Conservation (phyloP, 2,797 vertebrate species). For the Menidia menidia region DNA sequence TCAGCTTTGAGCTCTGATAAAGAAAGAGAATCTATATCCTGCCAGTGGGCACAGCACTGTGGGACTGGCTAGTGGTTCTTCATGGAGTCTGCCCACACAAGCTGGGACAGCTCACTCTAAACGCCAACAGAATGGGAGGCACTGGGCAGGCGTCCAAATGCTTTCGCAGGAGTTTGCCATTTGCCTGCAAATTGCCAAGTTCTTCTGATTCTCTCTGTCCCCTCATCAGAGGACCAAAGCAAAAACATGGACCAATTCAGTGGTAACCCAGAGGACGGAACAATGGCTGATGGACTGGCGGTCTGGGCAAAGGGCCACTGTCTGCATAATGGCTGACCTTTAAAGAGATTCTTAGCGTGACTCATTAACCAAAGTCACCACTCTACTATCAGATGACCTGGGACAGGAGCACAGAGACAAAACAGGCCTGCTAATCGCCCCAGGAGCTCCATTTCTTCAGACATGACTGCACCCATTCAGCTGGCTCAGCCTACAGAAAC, state of each 20-base stretch:
- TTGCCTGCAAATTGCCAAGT: slow-evolving; percentile 66
- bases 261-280: slow-evolving; percentile 56
- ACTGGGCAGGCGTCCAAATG: slow-evolving; percentile 69
- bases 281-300: slow-evolving; percentile 78
- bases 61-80: slow-evolving; percentile 76
- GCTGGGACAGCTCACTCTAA: slow-evolving; percentile 75
- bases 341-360: slow-evolving; percentile 84
- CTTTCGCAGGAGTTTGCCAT: slow-evolving; percentile 66
- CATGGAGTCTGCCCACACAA: slow-evolving; percentile 71
- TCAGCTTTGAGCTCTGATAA: slow-evolving; percentile 71
- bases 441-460: slow-evolving; percentile 81
- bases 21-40: slow-evolving; percentile 75
- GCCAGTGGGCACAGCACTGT: slow-evolving; percentile 73
- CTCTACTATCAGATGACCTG: slow-evolving; percentile 87
- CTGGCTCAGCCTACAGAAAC: slow-evolving; percentile 82
- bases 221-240: slow-evolving; percentile 62
- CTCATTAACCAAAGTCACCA: slow-evolving; percentile 86
- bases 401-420: slow-evolving; percentile 81
- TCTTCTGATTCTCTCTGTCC: slow-evolving; percentile 58
- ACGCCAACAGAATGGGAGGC: slow-evolving; percentile 65
- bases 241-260: slow-evolving; percentile 64
- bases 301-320: slow-evolving; percentile 80
- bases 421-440: slow-evolving; percentile 79
- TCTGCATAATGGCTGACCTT: slow-evolving; percentile 86
- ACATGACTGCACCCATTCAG: slow-evolving; percentile 85